phyloP scores from a whole-genome alignment of 2,888 invertebrate species.

The Rhimphoctona megacephalus region DNA sequence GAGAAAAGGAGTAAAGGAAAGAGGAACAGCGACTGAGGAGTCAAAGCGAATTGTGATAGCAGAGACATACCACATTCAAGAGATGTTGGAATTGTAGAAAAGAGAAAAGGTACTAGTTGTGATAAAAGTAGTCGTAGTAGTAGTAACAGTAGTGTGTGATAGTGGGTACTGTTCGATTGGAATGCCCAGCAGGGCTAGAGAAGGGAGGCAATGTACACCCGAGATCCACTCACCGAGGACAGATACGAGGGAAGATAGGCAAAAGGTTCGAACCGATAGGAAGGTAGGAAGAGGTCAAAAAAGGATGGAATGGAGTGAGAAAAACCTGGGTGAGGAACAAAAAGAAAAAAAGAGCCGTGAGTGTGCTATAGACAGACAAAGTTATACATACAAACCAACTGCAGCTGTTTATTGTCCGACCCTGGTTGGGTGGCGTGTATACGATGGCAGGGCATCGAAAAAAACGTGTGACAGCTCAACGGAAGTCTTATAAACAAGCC shows the following conservation, averaged over 20 bases:
- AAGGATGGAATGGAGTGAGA: constrained; percentile 41
- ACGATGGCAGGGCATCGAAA: constrained; percentile 40
- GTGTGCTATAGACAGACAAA: constrained; percentile 79
- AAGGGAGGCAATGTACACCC: constrained; percentile 42
- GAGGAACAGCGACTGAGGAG: constrained; percentile 27
- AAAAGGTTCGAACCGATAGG: constrained; percentile 47
- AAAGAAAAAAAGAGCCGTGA: constrained; percentile 65
- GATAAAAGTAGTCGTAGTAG: constrained; percentile 9
- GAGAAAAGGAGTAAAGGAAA: constrained; percentile 25
- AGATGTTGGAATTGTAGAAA: constrained; percentile 48
- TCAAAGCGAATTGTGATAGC: constrained; percentile 63
- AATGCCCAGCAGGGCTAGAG: constrained; percentile 50
- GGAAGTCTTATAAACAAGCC: constrained; percentile 82
- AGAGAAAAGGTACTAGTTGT: constrained; percentile 27
- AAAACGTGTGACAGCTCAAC: constrained; percentile 73
- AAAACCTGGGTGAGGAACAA: constrained; percentile 62
- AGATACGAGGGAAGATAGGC: constrained; percentile 62
- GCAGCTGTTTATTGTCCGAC: constrained; percentile 77
- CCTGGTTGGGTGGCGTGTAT: constrained; percentile 58
- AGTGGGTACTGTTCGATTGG: constrained; percentile 60
- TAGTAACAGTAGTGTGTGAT: constrained; percentile 5
- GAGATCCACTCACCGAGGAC: constrained; percentile 48
- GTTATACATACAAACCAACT: constrained; percentile 79
- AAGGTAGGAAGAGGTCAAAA: constrained; percentile 40
- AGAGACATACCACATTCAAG: constrained; percentile 50